Percentiles rank a stretch among this genome's conserved stretches.
These are phyloP conservation scores for Gorsachius goisagi DNA, from an alignment of 2,113 vertebrate species.

Conservation along the genomic window DNA sequence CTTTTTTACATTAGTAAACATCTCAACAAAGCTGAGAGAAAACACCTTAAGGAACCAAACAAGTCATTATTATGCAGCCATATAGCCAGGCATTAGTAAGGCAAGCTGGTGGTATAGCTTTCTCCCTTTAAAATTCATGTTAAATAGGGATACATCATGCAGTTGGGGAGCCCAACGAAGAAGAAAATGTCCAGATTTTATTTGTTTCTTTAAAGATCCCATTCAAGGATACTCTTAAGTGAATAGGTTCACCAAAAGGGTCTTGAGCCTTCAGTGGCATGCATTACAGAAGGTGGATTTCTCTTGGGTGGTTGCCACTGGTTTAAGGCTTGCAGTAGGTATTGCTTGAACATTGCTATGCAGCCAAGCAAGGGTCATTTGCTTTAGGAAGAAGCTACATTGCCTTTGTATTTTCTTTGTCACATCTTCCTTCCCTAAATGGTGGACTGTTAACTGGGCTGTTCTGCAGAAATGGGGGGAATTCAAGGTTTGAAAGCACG, in stretches of 20 bases:
- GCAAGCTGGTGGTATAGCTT: not conserved
- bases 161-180: not conserved
- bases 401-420: not conserved
- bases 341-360: slow-evolving; percentile 44
- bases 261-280: slow-evolving; percentile 30
- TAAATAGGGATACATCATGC: not conserved
- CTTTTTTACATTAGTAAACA: not conserved
- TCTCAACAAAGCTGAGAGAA: not conserved
- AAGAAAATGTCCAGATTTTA: slow-evolving; percentile 43
- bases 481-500: not conserved
- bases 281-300: slow-evolving; percentile 21
- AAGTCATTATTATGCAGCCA: not conserved
- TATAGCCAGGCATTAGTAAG: not conserved
- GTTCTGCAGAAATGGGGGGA: not conserved
- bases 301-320: slow-evolving; percentile 31
- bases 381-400: not conserved
- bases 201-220: slow-evolving; percentile 64
- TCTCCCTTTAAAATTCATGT: not conserved
- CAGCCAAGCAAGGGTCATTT: slow-evolving; percentile 36
- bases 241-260: slow-evolving; percentile 57
- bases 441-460: not conserved
- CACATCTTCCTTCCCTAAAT: not conserved
- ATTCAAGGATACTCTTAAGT: slow-evolving; percentile 40
- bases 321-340: slow-evolving; percentile 40
- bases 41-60: not conserved